These are phyloP conservation scores for Vanessa cardui DNA, from an alignment of 2,888 invertebrate species.

Conservation along the genomic window DNA sequence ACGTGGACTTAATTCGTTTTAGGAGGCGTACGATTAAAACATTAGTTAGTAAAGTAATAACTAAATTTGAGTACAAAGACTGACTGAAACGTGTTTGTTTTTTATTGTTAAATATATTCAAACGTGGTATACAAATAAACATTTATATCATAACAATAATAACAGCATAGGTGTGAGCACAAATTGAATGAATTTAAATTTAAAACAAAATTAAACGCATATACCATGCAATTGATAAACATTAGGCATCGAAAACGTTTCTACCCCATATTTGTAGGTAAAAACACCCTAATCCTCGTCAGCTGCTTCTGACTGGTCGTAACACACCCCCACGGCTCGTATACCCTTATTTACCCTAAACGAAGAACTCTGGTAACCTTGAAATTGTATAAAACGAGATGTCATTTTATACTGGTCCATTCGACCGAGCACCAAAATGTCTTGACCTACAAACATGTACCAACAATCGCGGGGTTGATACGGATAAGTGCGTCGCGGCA, in stretches of 20 bases:
- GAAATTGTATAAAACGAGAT: slow-evolving; percentile 47
- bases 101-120: no score
- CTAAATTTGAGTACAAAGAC: no score
- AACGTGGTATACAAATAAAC: not conserved
- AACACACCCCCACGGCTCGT: slow-evolving; percentile 52
- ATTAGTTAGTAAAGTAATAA: no score
- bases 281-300: slow-evolving; percentile 80
- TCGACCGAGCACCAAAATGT: slow-evolving; percentile 46
- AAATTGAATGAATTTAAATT: slow-evolving; percentile 35
- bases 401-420: slow-evolving; percentile 55
- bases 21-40: no score
- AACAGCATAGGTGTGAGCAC: slow-evolving; percentile 21
- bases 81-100: no score
- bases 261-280: slow-evolving; percentile 71
- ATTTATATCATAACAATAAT: not conserved
- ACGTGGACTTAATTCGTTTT: no score
- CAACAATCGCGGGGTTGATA: slow-evolving; percentile 37
- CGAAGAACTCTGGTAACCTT: slow-evolving; percentile 50
- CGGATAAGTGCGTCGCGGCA: slow-evolving; percentile 41
- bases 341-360: slow-evolving; percentile 60
- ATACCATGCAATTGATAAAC: slow-evolving; percentile 47
- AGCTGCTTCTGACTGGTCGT: slow-evolving; percentile 79
- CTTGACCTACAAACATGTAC: slow-evolving; percentile 48
- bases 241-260: slow-evolving; percentile 43
- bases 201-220: slow-evolving; percentile 43